phyloP scores from a whole-genome alignment of 2,797 vertebrate genomes.

The Uromys caudimaculatus region DNA sequence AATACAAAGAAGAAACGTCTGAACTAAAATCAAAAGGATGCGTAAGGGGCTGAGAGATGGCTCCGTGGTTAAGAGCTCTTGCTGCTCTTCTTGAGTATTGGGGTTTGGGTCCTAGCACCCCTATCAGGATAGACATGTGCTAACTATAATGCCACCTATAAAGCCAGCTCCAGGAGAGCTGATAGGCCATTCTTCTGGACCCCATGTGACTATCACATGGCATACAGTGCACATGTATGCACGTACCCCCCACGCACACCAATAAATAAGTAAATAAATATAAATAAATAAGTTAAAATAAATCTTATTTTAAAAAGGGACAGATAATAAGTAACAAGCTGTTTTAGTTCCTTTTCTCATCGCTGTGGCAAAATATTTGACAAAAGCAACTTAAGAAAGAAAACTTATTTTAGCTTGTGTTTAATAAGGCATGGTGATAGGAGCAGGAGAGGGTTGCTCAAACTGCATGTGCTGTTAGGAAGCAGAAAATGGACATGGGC shows the following conservation, averaged over 20 bases:
- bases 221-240: neutral
- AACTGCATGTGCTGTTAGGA: neutral
- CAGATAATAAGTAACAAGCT: neutral
- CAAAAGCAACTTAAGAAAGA: neutral
- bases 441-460: neutral
- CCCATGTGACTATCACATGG: neutral
- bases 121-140: neutral
- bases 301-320: neutral
- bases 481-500: neutral
- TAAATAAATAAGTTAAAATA: neutral
- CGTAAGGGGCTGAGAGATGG: neutral
- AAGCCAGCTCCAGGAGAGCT: neutral
- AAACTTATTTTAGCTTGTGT: neutral
- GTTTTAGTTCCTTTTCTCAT: neutral
- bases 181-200: neutral
- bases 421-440: neutral
- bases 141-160: neutral
- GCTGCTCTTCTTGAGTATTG: neutral
- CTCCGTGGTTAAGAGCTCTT: neutral
- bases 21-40: neutral
- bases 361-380: neutral
- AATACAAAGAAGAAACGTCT: neutral
- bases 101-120: neutral
- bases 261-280: no score
- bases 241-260: no score